Evolutionary conservation across 2,113 vertebrate genomes (phyloP), one percentile per base, ranked within the genome.

Genomic region (Hymenochirus boettgeri): DNA sequence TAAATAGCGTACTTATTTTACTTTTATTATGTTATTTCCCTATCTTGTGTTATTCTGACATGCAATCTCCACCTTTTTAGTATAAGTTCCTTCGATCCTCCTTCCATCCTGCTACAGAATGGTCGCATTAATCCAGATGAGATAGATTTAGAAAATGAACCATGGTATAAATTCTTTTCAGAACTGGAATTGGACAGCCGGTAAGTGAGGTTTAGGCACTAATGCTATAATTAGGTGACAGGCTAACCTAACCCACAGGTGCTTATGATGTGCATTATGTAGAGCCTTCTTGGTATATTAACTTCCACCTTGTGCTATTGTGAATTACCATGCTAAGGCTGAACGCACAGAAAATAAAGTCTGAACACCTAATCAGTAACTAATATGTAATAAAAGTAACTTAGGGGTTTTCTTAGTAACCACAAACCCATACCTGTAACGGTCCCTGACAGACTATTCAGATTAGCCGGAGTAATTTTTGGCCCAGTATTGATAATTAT

Each of bases 141-240:
- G 86, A 91, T 98, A 99, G 94, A 98, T 93, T 96, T 99, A 99
- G 95, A 97, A 90, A 97, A 97, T 79, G 96, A 99, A 81, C 94
- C 96, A 83, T 99, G 96, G 96, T 99, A 95, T 97, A 97, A 95
- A 87, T 99, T 99, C 95, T 99, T 99, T 98, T 97, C 96, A 87
- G 95, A 99, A 79, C 87, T 99, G 94, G 92, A 99, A 83, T 98
- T 91, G 96, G 96, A 86, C 86, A 85, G 57, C 96, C 92, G 96
- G 96, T 99, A 99, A 99, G 94, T 97, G 87, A 88, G 90, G 91
- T 79, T n/a, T 72, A 85, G 82, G 65, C 78, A 65, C 77, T 84
- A 57, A 70, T 77, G 18, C 77, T 69, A 81, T 51, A 9, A 75
- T n/a, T 51, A 58, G 64, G 27, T n/a, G 65, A 57, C 47, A 82